A percentile compares a stretch with the other conserved stretches of the same genome.
These are phyloP conservation scores for Pungitius pungitius DNA, from an alignment of 2,113 vertebrate genomes.

Conservation along the genomic window DNA sequence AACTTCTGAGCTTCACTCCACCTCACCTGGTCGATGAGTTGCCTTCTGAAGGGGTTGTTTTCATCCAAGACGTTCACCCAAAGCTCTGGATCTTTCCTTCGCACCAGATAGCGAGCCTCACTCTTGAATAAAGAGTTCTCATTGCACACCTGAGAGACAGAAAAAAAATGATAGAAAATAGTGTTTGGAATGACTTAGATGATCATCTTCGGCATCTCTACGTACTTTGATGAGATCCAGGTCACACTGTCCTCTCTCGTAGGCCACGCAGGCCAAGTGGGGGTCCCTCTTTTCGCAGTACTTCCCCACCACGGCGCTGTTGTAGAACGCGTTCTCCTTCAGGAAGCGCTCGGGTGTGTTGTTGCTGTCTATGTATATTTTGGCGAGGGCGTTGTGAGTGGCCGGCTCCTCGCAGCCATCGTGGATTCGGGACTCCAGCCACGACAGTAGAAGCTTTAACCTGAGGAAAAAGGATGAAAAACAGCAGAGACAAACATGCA, in stretches of 20 bases:
- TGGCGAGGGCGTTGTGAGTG: slow-evolving; percentile 91
- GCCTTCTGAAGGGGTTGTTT: slow-evolving; percentile 86
- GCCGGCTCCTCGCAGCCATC: slow-evolving; percentile 93
- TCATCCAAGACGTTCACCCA: slow-evolving; percentile 91
- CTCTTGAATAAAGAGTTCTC: slow-evolving; percentile 95
- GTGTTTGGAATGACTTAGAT: neutral
- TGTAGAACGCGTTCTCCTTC: slow-evolving; percentile 89
- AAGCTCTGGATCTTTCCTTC: slow-evolving; percentile 90
- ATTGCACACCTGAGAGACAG: slow-evolving; percentile 87
- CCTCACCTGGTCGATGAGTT: slow-evolving; percentile 90
- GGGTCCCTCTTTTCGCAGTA: slow-evolving; percentile 94
- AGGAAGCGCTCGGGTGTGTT: slow-evolving; percentile 90
- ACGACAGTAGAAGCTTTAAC: slow-evolving; percentile 89
- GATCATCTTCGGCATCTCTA: neutral
- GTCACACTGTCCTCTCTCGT: slow-evolving; percentile 91
- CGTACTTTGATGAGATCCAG: slow-evolving; percentile 91
- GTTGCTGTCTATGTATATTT: slow-evolving; percentile 95
- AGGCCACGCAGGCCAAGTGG: slow-evolving; percentile 90
- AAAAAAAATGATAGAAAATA: neutral
- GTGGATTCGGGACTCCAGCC: slow-evolving; percentile 90
- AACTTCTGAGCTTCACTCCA: neutral
- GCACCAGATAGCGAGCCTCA: slow-evolving; percentile 90
- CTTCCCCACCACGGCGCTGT: slow-evolving; percentile 88
- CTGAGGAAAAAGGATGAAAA: slow-evolving; percentile 61
- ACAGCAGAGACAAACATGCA: neutral